A percentile compares a stretch with the other conserved stretches of the same genome.
Conservation (phyloP, 2,888 invertebrate species). For the Clostera curtula region DNA sequence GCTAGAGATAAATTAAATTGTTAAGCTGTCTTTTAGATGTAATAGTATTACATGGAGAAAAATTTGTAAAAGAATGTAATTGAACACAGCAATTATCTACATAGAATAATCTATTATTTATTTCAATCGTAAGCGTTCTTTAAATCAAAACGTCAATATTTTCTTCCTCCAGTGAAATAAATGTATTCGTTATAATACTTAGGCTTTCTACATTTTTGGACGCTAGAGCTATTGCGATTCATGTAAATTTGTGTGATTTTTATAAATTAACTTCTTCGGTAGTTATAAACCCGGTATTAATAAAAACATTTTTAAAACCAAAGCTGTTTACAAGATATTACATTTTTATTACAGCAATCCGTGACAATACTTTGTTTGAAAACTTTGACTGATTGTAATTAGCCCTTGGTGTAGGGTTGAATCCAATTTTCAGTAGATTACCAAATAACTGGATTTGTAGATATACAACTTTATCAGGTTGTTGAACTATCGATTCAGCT, state of each 20-base stretch:
- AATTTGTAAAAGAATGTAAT: too few relatives aligned
- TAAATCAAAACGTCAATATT: slow-evolving; percentile 6
- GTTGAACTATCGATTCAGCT: slow-evolving; percentile 19
- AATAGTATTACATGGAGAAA: too few relatives aligned
- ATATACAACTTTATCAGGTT: slow-evolving; percentile 4
- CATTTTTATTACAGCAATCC: slow-evolving; percentile 20
- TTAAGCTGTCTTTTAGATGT: too few relatives aligned
- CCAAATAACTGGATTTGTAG: slow-evolving; percentile 18
- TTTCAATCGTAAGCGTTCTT: too few relatives aligned
- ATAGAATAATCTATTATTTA: too few relatives aligned
- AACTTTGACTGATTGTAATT: slow-evolving; percentile 40
- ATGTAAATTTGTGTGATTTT: slow-evolving; percentile 13
- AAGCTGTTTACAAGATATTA: slow-evolving; percentile 5
- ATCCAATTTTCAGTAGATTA: slow-evolving; percentile 48
- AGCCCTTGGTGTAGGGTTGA: slow-evolving; percentile 24
- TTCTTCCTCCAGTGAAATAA: slow-evolving; percentile 22
- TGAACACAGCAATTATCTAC: too few relatives aligned
- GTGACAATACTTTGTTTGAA: slow-evolving; percentile 44
- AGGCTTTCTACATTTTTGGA: slow-evolving; percentile 13
- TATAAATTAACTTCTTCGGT: slow-evolving; percentile 13
- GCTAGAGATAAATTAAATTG: slow-evolving; percentile 24
- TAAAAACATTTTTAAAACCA: slow-evolving; percentile 12
- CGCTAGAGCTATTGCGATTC: slow-evolving; percentile 16
- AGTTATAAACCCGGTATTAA: slow-evolving; percentile 27
- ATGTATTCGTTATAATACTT: slow-evolving; percentile 13